phyloP scores from a whole-genome alignment of 2,113 vertebrate genomes.

The Corythoichthys intestinalis region DNA sequence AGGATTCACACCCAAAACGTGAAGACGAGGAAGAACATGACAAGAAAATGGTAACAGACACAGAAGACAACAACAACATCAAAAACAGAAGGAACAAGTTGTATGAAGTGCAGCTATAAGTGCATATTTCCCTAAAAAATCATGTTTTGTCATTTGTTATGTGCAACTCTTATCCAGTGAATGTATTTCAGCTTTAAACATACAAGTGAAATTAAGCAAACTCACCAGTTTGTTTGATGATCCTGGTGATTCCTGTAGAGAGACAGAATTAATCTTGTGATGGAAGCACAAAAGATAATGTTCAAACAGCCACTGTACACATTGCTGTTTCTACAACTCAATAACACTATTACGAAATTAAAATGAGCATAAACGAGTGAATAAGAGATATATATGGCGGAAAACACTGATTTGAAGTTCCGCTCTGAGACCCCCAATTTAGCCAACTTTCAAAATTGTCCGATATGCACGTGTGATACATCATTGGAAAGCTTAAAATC shows the following conservation, averaged over 20 bases:
- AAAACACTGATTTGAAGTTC: too few species aligned
- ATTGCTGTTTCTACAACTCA: not conserved
- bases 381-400: not conserved
- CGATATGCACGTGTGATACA: too few species aligned
- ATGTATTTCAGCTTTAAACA: not conserved
- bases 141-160: too few species aligned
- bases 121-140: too few species aligned
- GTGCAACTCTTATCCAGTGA: too few species aligned
- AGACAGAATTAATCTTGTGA: constrained; percentile 4
- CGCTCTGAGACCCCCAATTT: too few species aligned
- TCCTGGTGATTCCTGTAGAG: constrained; percentile 53
- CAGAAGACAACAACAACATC: not conserved
- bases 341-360: not conserved
- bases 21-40: too few species aligned
- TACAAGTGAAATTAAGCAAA: not conserved
- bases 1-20: constrained; percentile 50
- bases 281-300: not conserved
- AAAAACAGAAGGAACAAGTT: not conserved
- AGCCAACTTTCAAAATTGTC: too few species aligned
- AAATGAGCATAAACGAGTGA: too few species aligned
- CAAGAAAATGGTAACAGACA: not conserved
- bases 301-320: not conserved
- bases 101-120: too few species aligned
- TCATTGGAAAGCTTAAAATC: too few species aligned
- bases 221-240: constrained; percentile 64